A percentile compares a stretch with the other conserved stretches of the same genome.
These are phyloP conservation scores for Parasteatoda tepidariorum DNA, from an alignment of 1,140 invertebrate genomes.

Conservation along the genomic window DNA sequence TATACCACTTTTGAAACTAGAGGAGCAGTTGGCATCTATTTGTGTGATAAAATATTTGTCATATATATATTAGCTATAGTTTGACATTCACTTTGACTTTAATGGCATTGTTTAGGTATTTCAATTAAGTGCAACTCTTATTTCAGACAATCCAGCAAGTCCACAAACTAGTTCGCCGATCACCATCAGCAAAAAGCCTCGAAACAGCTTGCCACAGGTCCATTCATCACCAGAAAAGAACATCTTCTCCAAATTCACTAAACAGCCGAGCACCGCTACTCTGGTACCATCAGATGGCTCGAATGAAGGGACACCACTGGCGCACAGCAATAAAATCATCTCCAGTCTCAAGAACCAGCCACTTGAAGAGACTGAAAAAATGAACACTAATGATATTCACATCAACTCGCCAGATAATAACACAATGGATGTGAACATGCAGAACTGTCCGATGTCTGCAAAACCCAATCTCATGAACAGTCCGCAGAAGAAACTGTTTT, in stretches of 20 bases:
- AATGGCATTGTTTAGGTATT: too few species aligned
- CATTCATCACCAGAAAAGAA: not conserved
- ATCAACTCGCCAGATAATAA: not conserved
- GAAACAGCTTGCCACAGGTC: constrained; percentile 2
- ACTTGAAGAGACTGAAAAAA: not conserved
- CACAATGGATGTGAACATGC: not conserved
- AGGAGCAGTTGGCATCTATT: too few species aligned
- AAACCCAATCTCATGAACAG: not conserved
- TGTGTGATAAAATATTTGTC: too few species aligned
- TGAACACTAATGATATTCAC: not conserved
- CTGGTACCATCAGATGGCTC: constrained; percentile 39
- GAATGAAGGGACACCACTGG: constrained; percentile 10
- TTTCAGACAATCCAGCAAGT: not conserved
- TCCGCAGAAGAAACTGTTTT: constrained; percentile 6
- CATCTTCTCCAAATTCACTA: not conserved
- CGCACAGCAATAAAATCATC: not conserved
- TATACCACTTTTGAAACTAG: too few species aligned
- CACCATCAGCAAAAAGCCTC: constrained; percentile 7
- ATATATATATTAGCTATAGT: too few species aligned
- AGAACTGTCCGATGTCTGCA: not conserved
- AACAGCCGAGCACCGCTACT: constrained; percentile 45
- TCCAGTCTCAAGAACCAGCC: not conserved
- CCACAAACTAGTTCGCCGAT: not conserved
- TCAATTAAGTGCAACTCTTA: too few species aligned
- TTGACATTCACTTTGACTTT: too few species aligned